phyloP scores from a whole-genome alignment of 2,113 vertebrate species.

The Progne subis region DNA sequence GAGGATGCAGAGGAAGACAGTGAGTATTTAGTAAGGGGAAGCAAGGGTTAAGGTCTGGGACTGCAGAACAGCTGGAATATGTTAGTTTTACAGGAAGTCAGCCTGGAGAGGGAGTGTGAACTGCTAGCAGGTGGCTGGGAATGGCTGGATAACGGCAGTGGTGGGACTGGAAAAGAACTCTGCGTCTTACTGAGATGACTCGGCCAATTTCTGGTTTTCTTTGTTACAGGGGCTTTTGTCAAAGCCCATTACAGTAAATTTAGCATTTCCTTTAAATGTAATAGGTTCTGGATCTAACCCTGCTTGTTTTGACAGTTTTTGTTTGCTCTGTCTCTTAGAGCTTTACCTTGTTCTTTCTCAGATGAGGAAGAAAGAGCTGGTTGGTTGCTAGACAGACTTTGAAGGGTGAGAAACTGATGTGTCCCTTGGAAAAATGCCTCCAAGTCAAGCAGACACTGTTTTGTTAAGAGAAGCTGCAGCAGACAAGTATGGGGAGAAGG shows the following conservation, averaged over 20 bases:
- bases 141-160: not conserved
- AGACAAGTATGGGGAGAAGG: not conserved
- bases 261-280: not conserved
- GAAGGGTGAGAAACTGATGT: not conserved
- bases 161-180: not conserved
- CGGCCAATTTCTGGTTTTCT: not conserved
- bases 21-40: not conserved
- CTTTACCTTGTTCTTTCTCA: not conserved
- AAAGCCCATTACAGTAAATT: not conserved
- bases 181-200: not conserved
- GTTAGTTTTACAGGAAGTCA: slow-evolving; percentile 37
- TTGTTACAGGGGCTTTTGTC: not conserved
- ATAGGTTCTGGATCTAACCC: not conserved
- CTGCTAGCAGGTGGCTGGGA: slow-evolving; percentile 62
- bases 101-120: slow-evolving; percentile 4
- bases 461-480: not conserved
- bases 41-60: slow-evolving; percentile 29
- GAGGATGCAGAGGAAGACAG: not conserved
- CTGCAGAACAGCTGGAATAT: slow-evolving; percentile 32
- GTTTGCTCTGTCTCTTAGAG: not conserved
- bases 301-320: not conserved
- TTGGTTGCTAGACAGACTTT: not conserved
- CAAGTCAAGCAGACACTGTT: not conserved
- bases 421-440: not conserved
- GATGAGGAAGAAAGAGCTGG: not conserved